Evolutionary conservation across 2,888 invertebrate species (phyloP).

Genomic region (Gisinianus flammeolus): DNA sequence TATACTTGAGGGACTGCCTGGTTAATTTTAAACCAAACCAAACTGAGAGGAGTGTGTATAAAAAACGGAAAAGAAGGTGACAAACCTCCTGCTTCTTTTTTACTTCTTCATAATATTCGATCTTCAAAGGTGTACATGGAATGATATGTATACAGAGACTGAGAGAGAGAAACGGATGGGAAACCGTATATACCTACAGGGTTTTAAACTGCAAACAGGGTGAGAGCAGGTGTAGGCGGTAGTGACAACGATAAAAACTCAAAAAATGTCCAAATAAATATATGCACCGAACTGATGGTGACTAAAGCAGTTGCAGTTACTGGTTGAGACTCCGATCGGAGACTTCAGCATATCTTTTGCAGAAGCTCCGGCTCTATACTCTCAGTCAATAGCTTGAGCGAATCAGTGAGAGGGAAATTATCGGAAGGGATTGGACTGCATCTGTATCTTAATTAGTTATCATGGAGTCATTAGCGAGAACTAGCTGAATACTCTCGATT

Average conservation of each 20-base stretch:
- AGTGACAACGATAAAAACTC: slow-evolving; percentile 29
- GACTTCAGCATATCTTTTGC: not conserved
- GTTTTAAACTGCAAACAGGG: not conserved
- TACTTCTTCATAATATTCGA: not conserved
- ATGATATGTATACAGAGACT: not conserved
- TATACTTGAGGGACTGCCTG: slow-evolving; percentile 9
- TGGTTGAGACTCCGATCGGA: slow-evolving; percentile 31
- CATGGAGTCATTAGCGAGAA: not conserved
- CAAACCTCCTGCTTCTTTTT: not conserved
- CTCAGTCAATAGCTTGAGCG: not conserved
- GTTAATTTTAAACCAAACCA: slow-evolving; percentile 36
- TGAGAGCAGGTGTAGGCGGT: slow-evolving; percentile 31
- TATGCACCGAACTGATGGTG: not conserved
- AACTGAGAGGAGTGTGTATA: not conserved
- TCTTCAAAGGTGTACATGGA: not conserved
- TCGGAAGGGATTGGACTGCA: not conserved
- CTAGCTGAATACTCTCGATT: not conserved
- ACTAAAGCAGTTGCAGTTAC: slow-evolving; percentile 31
- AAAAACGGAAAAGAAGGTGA: not conserved
- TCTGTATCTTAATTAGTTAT: not conserved
- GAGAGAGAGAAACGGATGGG: not conserved
- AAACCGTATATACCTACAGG: not conserved
- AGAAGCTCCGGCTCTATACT: not conserved
- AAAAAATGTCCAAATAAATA: slow-evolving; percentile 24
- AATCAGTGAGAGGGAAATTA: not conserved